Evolutionary conservation across 2,113 vertebrate genomes (phyloP).

Genomic region (Peromyscus californicus): DNA sequence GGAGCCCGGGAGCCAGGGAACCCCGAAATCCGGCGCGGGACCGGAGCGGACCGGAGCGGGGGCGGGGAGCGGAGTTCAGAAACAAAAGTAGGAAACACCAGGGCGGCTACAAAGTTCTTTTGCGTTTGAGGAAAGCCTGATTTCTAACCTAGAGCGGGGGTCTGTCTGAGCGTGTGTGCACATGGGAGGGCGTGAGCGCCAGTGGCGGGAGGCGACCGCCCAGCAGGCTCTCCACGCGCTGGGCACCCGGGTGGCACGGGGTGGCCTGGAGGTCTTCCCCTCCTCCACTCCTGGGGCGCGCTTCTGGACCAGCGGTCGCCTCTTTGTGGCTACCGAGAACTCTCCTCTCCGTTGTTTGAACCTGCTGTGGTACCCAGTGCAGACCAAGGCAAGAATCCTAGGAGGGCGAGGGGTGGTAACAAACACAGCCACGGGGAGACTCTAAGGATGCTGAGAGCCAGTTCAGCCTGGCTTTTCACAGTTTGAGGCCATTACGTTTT

Average conservation of each 20-base stretch:
- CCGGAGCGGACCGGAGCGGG: not conserved
- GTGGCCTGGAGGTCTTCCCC: not conserved
- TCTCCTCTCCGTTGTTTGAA: not conserved
- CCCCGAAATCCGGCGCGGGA: not conserved
- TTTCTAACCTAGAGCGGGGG: not conserved
- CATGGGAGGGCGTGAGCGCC: fast-evolving
- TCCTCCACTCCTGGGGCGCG: fast-evolving
- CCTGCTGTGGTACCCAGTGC: fast-evolving
- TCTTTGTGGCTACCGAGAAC: too few species aligned
- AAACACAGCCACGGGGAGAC: not conserved
- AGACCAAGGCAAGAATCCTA: fast-evolving
- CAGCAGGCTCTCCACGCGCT: fast-evolving
- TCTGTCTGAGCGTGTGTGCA: not conserved
- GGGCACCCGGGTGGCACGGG: not conserved
- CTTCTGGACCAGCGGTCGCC: fast-evolving
- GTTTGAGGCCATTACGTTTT: not conserved
- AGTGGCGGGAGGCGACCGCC: not conserved
- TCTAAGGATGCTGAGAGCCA: not conserved
- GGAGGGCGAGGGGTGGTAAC: not conserved
- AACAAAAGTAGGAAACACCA: not conserved
- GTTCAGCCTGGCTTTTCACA: not conserved
- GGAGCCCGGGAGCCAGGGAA: fast-evolving
- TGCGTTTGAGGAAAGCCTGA: not conserved
- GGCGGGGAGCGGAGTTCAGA: not conserved
- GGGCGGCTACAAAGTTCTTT: not conserved